Evolutionary conservation across 2,888 invertebrate genomes (phyloP), one percentile per base, ranked within the genome.

Genomic region (Erannis defoliaria): DNA sequence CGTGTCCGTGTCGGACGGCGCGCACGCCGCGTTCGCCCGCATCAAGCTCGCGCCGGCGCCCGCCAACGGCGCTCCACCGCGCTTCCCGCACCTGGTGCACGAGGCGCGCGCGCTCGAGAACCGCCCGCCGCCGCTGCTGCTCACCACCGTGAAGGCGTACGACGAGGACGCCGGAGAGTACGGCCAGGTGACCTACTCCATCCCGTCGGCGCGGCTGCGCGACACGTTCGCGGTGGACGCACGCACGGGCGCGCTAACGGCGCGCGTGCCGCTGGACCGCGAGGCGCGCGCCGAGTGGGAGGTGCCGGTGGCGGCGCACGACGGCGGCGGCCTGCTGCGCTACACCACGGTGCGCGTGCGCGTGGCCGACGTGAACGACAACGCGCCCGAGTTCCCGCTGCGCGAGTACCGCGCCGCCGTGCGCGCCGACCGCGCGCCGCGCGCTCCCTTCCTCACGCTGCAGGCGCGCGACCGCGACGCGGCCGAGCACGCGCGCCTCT

Each of bases 1-100:
- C 92, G 96, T 99, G 31, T 98, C 98, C 1, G 99, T 98, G 37
- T 97, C 97, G 56, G 99, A 99, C 92, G 99, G 99, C 31, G 97
- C 99, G 35, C 98, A 98, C 90, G 98, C 98, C 6, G 97, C 96
- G 69, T 98, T 97, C 88, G 96, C 98, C 0, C 93, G 97, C 68
- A 94, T 97, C 14, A 96, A 96, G 90, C 96, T 97, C 49, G 94
- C 96, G 76, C 94, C 96, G 66, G 90, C 96, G 61, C 95, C 97
- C 8, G 96, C 96, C 64, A 98, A 98, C 91, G 78, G 93, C 94
- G 70, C 94, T 96, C 82, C 96, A 71, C 98, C 98, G 9, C 93
- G 94, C 66, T 98, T 99, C 86, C 94, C 95, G 14, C 96, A 97
- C 79, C 91, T 95, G 1, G 93, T 96, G 62, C 96, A 97, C 81